Percentiles rank a stretch among this genome's conserved stretches.
phyloP scores from a whole-genome alignment of 2,888 invertebrate species.

The Drosophila anomelani region DNA sequence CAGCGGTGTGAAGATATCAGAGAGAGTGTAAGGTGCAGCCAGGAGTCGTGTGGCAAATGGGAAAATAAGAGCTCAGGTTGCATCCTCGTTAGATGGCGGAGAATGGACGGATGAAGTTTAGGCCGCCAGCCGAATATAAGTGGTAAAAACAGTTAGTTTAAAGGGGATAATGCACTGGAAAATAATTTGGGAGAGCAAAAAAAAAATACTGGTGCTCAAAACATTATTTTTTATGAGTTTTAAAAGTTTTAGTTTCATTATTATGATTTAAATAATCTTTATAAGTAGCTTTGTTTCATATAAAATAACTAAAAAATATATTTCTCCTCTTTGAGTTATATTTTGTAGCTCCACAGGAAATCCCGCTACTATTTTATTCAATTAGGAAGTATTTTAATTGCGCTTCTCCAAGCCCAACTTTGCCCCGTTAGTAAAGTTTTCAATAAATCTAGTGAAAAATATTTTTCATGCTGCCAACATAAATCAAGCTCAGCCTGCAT shows the following conservation, averaged over 20 bases:
- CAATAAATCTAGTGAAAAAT: slow-evolving; percentile 27
- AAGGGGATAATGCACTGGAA: neutral
- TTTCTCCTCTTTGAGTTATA: neutral
- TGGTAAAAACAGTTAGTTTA: slow-evolving; percentile 13
- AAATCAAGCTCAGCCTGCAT: slow-evolving; percentile 45
- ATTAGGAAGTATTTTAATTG: slow-evolving; percentile 28
- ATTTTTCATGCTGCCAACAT: slow-evolving; percentile 20
- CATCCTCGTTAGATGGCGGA: slow-evolving; percentile 27
- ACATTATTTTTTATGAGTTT: neutral
- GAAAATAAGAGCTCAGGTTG: slow-evolving; percentile 46
- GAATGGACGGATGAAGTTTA: neutral
- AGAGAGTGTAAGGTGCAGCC: slow-evolving; percentile 2
- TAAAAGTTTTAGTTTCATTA: neutral
- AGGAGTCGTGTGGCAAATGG: slow-evolving; percentile 37
- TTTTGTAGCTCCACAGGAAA: neutral
- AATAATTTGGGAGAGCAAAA: neutral
- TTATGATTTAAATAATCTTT: too few species aligned
- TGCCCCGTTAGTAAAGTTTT: slow-evolving; percentile 15
- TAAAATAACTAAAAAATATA: neutral
- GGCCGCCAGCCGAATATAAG: slow-evolving; percentile 8
- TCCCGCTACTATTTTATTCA: slow-evolving; percentile 4
- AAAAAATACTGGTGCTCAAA: neutral
- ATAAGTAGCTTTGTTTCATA: neutral
- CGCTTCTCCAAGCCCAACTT: neutral
- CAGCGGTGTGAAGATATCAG: slow-evolving; percentile 17